Evolutionary conservation across 2,888 invertebrate species (phyloP), one percentile per base, ranked within the genome.

Genomic region (Salpingus planirostris): DNA sequence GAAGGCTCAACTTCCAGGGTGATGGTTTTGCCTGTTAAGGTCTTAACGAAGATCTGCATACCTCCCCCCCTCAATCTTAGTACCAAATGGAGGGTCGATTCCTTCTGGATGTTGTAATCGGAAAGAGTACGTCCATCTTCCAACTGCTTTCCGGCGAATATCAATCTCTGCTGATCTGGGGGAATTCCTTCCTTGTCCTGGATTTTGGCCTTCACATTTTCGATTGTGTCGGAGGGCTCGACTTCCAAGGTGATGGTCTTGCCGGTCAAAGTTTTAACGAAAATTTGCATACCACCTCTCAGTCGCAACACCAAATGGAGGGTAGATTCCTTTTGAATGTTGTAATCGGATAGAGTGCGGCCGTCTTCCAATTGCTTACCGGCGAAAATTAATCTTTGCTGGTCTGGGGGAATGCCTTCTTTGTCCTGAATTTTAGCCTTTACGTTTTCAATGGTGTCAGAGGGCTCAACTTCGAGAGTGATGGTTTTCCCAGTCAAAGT

Each of bases 291-390:
- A 58, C 96, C 96, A 70, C 95, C 95, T 48, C 90, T 76, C 29
- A 93, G 76, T 50, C 92, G 76, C 43, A 90, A 69, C 53, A 89
- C 88, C 59, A 91, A 71, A 61, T 91, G 89, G 34, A 91, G 74
- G 0, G 90, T 90, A 0, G 88, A 88, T 66, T 90, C 88, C 65
- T 91, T 91, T 67, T 93, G 90, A 58, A 93, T 91, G 65, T 91
- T 92, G 66, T 92, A 91, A 60, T 93, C 92, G 0, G 86, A 87
- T 13, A 93, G 69, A 1, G 91, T 91, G 8, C 51, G 45, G 2
- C 89, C 92, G 75, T 93, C 92, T 69, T 93, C 92, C 55, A 95
- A 66, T 68, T 95, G 93, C 64, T 91, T 92, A 33, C 93, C 93
- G 49, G 90, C 90, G 64, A 92, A 92, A 67, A 91, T 90, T 65